Percentiles rank a stretch among this genome's conserved stretches.
phyloP scores from a whole-genome alignment of 2,888 invertebrate species.

The Helleia helle region DNA sequence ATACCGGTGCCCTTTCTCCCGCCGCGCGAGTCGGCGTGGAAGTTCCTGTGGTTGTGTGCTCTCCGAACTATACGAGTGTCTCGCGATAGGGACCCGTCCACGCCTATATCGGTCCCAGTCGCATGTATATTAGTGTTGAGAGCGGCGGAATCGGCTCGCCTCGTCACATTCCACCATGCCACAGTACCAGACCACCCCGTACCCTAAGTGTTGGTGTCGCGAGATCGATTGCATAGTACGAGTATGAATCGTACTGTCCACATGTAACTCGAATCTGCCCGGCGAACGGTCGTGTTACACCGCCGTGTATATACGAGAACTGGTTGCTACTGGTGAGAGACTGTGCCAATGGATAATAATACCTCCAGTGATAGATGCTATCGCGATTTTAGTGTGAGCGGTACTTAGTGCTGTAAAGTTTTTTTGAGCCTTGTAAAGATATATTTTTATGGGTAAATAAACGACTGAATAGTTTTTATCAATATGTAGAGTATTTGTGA shows the following conservation, averaged over 20 bases:
- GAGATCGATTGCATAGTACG: too few relatives aligned
- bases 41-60: slow-evolving; percentile 16
- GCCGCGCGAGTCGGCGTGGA: slow-evolving; percentile 24
- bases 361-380: slow-evolving; percentile 55
- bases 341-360: slow-evolving; percentile 36
- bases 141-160: slow-evolving; percentile 18
- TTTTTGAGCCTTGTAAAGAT: slow-evolving; percentile 72
- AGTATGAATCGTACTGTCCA: background rate
- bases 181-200: slow-evolving; percentile 18
- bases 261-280: background rate
- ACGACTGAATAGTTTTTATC: slow-evolving; percentile 74
- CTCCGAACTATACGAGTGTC: slow-evolving; percentile 1
- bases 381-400: slow-evolving; percentile 40
- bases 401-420: slow-evolving; percentile 50
- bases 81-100: too few relatives aligned
- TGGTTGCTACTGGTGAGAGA: slow-evolving; percentile 13
- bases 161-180: slow-evolving; percentile 29
- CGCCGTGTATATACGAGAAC: background rate
- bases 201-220: background rate
- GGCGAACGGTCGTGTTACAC: background rate
- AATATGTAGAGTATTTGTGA: slow-evolving; percentile 67
- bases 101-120: background rate
- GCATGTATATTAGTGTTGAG: slow-evolving; percentile 14
- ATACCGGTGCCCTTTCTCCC: slow-evolving; percentile 24
- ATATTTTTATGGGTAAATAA: slow-evolving; percentile 72